Base-by-base conservation (phyloP, 2,113 vertebrate genomes). In the Xerus inauris region DNA sequence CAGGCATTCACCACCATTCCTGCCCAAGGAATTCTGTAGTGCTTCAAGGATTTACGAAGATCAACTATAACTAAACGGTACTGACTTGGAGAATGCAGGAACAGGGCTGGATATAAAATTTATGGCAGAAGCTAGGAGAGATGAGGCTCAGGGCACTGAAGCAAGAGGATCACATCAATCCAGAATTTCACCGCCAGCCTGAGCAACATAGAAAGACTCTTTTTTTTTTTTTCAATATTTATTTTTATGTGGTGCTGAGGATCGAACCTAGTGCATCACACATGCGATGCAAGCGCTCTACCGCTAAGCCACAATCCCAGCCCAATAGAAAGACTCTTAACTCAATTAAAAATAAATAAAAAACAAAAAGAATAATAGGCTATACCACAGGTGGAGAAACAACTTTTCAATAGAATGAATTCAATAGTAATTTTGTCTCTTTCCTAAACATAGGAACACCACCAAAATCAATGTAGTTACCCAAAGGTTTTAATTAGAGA, bases 381-480 rank as follows among this genome's bases (percentile, higher is more conserved):
- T 75, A n/a, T 22, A 40, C 40, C 20, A 62, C 4, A 64, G 49
- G 38, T 28, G 2, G 4, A 83, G 24, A 12, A 38, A 38, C n/a
- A 75, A 19, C 20, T 91, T 95, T 81, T 75, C 69, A 87, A 91
- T 4, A 86, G 83, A 89, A 54, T 67, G 11, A 93, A 35, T 84
- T 77, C 42, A 91, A 42, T 45, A 95, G 13, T 73, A n/a, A 54
- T 45, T 71, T 92, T 26, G 67, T 16, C 83, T 82, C 47, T 64
- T 89, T 69, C 75, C 69, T 92, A 75, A 83, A 92, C 40, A 62
- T 54, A 32, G 67, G 42, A 91, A 0, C 5, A 89, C 32, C 38
- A 82, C 51, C 75, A 94, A 95, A 88, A 84, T 85, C 64, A 88
- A 85, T 51, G 8, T 86, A 59, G 57, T 28, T 90, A 90, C 82